phyloP scores from a whole-genome alignment of 2,888 invertebrate species.

The Stictocephala bisonia region DNA sequence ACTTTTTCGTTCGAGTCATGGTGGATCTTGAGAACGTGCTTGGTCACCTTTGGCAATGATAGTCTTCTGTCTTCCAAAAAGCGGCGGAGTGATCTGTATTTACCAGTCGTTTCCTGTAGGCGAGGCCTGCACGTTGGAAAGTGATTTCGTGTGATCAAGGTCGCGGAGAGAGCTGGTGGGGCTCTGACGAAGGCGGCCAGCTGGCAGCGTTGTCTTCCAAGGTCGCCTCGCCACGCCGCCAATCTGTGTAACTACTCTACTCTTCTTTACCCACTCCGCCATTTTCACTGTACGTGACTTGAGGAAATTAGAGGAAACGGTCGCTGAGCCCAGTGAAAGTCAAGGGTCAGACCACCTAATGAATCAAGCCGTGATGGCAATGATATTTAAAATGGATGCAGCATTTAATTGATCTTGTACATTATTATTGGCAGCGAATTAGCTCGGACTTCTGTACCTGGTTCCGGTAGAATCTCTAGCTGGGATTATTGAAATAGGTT shows the following conservation, averaged over 20 bases:
- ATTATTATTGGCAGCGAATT: background rate
- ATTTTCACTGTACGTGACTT: conserved; percentile 7
- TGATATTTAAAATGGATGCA: background rate
- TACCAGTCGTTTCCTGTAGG: conserved; percentile 41
- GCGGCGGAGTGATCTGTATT: no score
- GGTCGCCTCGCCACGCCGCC: conserved; percentile 37
- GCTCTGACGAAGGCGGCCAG: no score
- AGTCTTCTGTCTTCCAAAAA: no score
- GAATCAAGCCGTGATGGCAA: background rate
- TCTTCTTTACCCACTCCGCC: background rate
- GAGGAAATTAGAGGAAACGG: background rate
- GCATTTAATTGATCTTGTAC: background rate
- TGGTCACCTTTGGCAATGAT: no score
- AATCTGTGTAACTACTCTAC: conserved; percentile 1
- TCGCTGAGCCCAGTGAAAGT: background rate
- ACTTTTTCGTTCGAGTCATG: no score
- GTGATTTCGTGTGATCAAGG: conserved; percentile 41
- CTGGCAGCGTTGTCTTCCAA: conserved; percentile 36
- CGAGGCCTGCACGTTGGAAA: conserved; percentile 33
- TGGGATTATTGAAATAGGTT: no score
- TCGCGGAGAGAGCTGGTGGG: conserved; percentile 22
- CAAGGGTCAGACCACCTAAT: background rate
- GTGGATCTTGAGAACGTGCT: no score
- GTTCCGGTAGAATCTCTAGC: no score
- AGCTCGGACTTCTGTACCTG: no score